phyloP scores from a whole-genome alignment of 2,888 invertebrate genomes.

The Acronicta aceris region DNA sequence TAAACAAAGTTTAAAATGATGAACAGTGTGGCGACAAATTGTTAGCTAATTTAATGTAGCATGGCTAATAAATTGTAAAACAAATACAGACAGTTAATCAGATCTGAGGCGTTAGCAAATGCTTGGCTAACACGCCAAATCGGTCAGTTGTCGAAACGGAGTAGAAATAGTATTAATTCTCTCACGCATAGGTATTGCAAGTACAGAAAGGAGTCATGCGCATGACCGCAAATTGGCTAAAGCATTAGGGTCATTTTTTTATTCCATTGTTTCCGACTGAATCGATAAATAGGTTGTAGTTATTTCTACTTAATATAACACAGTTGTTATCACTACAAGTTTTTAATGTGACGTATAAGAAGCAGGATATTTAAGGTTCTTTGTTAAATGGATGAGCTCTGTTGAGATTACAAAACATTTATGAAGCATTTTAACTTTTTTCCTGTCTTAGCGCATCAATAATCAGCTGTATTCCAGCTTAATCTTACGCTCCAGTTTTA shows the following conservation, averaged over 20 bases:
- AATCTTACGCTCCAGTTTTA: too few relatives aligned
- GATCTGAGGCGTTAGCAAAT: slow-evolving; percentile 40
- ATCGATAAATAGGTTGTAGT: neutral
- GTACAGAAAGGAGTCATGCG: slow-evolving; percentile 1
- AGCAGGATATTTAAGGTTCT: too few relatives aligned
- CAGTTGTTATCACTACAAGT: too few relatives aligned
- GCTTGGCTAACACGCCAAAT: slow-evolving; percentile 47
- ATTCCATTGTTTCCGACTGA: neutral
- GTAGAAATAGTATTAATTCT: slow-evolving; percentile 25
- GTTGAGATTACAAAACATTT: too few relatives aligned
- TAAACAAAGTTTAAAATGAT: slow-evolving; percentile 1
- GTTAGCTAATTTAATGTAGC: slow-evolving; percentile 39
- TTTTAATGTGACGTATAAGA: too few relatives aligned
- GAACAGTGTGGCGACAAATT: slow-evolving; percentile 35
- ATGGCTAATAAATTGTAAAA: slow-evolving; percentile 41
- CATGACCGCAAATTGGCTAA: neutral
- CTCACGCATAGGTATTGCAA: slow-evolving; percentile 1
- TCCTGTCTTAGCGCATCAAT: too few relatives aligned
- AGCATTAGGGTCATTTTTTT: neutral
- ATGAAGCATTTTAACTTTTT: too few relatives aligned
- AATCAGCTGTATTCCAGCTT: too few relatives aligned
- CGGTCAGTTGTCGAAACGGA: slow-evolving; percentile 31
- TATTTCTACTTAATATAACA: too few relatives aligned
- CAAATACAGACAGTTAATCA: slow-evolving; percentile 50
- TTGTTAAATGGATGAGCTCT: too few relatives aligned